Percentiles rank a stretch among this genome's conserved stretches.
phyloP scores from a whole-genome alignment of 2,113 vertebrate species.

The Calidris pugnax region DNA sequence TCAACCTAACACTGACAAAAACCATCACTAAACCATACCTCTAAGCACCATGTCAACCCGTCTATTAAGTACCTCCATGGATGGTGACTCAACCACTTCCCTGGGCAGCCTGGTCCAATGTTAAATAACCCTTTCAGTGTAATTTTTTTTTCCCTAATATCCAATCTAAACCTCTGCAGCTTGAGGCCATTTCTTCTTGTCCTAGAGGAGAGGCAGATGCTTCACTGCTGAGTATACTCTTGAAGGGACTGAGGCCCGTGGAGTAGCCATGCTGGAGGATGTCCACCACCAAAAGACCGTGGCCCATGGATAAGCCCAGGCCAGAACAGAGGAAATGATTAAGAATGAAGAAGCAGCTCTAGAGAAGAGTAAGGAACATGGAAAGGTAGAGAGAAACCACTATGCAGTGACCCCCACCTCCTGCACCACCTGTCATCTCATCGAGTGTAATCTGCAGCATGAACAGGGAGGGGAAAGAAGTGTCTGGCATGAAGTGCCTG shows the following conservation, averaged over 20 bases:
- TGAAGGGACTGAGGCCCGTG: not conserved
- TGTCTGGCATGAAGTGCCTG: not conserved
- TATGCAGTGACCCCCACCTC: no score
- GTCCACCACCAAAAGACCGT: not conserved
- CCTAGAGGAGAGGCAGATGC: not conserved
- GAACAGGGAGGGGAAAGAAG: not conserved
- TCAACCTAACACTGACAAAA: no score
- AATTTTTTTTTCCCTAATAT: no score
- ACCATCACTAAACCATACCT: no score
- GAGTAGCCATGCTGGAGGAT: not conserved
- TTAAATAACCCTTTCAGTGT: no score
- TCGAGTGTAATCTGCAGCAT: not conserved
- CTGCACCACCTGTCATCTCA: not conserved
- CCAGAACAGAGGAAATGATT: not conserved
- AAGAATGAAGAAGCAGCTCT: not conserved
- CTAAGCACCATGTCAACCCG: no score
- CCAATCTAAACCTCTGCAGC: no score
- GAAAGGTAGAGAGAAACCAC: not conserved
- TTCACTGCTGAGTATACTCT: not conserved
- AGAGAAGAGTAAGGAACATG: not conserved
- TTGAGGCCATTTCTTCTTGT: no score
- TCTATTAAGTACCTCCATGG: no score
- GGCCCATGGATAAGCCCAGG: not conserved
- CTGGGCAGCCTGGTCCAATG: no score
- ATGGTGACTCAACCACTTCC: no score